Conservation (phyloP, 1,140 invertebrate genomes). For the Teleogryllus occipitalis region DNA sequence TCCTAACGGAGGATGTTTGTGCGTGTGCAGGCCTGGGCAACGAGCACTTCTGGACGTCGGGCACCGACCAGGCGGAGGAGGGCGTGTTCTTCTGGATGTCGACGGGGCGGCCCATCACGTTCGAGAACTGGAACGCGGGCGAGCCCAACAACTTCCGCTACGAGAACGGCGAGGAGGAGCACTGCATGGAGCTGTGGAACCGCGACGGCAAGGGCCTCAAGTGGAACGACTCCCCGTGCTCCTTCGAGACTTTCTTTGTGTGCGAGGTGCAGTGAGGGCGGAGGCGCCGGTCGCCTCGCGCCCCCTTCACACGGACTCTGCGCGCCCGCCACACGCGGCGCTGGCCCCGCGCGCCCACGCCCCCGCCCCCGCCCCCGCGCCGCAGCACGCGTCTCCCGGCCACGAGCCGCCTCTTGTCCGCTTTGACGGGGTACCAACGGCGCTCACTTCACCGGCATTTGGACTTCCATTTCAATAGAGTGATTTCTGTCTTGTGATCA, state of each 20-base stretch:
- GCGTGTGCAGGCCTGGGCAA: constrained; percentile 60
- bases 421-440: no score
- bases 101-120: constrained; percentile 76
- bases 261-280: constrained; percentile 58
- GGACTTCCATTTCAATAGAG: no score
- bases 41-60: constrained; percentile 88
- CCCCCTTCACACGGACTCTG: no score
- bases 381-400: no score
- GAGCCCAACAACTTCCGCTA: constrained; percentile 87
- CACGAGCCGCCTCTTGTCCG: no score
- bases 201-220: constrained; percentile 82
- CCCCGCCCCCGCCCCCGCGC: no score
- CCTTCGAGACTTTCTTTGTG: constrained; percentile 85
- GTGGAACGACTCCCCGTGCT: constrained; percentile 89
- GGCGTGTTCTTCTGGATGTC: constrained; percentile 89
- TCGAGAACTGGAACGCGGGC: constrained; percentile 86
- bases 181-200: constrained; percentile 85
- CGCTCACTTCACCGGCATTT: no score
- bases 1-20: background rate
- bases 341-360: no score
- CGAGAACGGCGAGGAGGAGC: constrained; percentile 86
- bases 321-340: no score
- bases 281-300: no score
- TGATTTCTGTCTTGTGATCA: no score
- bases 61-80: constrained; percentile 82